Conservation (phyloP, 2,888 invertebrate species). For the Andrena bucephala region DNA sequence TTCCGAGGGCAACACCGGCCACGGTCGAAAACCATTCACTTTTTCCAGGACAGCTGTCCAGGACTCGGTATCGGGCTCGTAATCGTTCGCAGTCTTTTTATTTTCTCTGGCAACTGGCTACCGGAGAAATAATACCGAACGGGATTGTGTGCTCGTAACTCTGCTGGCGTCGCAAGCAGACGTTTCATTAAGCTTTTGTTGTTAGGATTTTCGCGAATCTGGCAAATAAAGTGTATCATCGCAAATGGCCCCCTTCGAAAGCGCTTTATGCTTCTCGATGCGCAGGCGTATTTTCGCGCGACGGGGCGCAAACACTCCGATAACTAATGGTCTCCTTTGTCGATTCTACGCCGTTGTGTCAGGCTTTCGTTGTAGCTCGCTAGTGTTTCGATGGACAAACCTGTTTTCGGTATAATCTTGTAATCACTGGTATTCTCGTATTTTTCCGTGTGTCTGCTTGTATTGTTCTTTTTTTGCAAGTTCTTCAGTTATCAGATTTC, state of each 20-base stretch:
- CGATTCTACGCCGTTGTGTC: not conserved
- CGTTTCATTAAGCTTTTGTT: constrained; percentile 64
- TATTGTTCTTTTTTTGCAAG: too few relatives aligned
- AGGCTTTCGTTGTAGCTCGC: not conserved
- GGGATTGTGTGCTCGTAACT: constrained; percentile 53
- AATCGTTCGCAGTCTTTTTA: constrained; percentile 47
- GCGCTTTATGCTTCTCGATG: not conserved
- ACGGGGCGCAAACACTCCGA: not conserved
- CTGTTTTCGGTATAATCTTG: not conserved
- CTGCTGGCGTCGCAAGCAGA: constrained; percentile 54
- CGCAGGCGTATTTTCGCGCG: not conserved
- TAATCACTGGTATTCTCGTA: too few relatives aligned
- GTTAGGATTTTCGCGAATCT: constrained; percentile 38
- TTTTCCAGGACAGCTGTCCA: constrained; percentile 8
- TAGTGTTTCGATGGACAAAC: not conserved
- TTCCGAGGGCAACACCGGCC: constrained; percentile 6
- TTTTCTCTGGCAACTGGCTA: not conserved
- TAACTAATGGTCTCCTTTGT: not conserved
- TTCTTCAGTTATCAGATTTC: too few relatives aligned
- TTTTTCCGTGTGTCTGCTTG: too few relatives aligned
- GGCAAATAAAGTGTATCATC: constrained; percentile 41
- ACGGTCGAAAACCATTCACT: not conserved
- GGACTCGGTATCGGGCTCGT: constrained; percentile 19
- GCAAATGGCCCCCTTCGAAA: not conserved
- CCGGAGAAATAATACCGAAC: constrained; percentile 42